Conservation (phyloP, 2,888 invertebrate genomes). For the Parascotia fuliginaria region DNA sequence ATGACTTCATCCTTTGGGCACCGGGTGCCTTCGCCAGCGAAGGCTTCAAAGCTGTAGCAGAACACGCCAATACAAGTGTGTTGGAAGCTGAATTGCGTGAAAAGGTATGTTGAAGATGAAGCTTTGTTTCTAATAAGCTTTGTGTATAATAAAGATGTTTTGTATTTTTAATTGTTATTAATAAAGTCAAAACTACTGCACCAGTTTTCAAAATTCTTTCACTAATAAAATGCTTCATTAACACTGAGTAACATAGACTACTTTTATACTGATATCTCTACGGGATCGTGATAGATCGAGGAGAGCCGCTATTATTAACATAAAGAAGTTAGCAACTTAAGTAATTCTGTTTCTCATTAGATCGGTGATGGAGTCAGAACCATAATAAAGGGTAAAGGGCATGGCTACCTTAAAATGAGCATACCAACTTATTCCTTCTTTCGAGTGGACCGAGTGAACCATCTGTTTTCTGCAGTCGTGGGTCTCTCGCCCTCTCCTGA, state of each 20-base stretch:
- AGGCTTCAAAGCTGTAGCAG: slow-evolving; percentile 70
- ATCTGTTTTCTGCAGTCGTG: slow-evolving; percentile 66
- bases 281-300: too few relatives aligned
- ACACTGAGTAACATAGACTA: too few relatives aligned
- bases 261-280: too few relatives aligned
- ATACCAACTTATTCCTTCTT: slow-evolving; percentile 71
- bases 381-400: slow-evolving; percentile 76
- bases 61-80: slow-evolving; percentile 70
- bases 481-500: slow-evolving; percentile 90
- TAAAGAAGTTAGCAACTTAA: too few relatives aligned
- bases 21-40: slow-evolving; percentile 69
- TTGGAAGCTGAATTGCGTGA: slow-evolving; percentile 72
- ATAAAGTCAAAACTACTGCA: too few relatives aligned
- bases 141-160: too few relatives aligned
- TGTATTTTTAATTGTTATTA: too few relatives aligned
- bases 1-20: slow-evolving; percentile 68
- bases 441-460: slow-evolving; percentile 68
- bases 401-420: slow-evolving; percentile 71
- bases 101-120: slow-evolving; percentile 66
- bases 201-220: too few relatives aligned
- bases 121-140: too few relatives aligned
- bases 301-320: too few relatives aligned
- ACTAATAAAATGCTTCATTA: too few relatives aligned
- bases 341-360: slow-evolving; percentile 41
- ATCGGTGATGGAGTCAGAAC: slow-evolving; percentile 74